Evolutionary conservation across 2,888 invertebrate genomes (phyloP).

Genomic region (Gymnosoma rotundatum): DNA sequence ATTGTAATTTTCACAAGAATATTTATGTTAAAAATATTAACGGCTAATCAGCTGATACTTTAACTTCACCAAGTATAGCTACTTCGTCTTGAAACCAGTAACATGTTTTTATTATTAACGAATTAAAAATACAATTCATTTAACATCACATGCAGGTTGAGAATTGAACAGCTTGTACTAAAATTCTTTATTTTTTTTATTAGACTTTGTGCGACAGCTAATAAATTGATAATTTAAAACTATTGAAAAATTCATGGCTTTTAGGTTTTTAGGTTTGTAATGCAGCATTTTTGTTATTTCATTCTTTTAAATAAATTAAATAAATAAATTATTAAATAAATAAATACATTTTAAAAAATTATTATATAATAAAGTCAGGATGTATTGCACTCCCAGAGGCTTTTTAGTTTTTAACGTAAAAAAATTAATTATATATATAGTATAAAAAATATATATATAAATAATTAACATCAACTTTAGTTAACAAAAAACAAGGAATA

Average conservation of each 20-base stretch:
- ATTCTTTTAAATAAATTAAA: constrained; percentile 61
- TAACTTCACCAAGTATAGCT: too few species aligned
- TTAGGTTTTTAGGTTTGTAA: constrained; percentile 33
- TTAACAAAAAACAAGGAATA: constrained; percentile 14
- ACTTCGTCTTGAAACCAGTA: too few species aligned
- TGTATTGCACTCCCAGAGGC: constrained; percentile 72
- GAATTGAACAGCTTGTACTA: background rate
- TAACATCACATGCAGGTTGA: too few species aligned
- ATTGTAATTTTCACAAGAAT: too few species aligned
- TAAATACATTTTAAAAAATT: constrained; percentile 36
- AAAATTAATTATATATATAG: constrained; percentile 34
- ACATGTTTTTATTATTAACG: too few species aligned
- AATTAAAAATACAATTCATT: too few species aligned
- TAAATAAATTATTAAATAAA: constrained; percentile 60
- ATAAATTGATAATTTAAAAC: constrained; percentile 14
- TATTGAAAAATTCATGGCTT: constrained; percentile 59
- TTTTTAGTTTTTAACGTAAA: constrained; percentile 45
- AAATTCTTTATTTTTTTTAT: background rate
- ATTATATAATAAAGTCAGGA: constrained; percentile 69
- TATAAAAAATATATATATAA: constrained; percentile 18
- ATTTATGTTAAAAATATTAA: too few species aligned
- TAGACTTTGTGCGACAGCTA: background rate
- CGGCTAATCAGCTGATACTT: too few species aligned
- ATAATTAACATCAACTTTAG: constrained; percentile 34
- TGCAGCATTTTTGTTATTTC: constrained; percentile 25